Evolutionary conservation across 2,113 vertebrate species (phyloP).

Genomic region (Syngnathus floridae): DNA sequence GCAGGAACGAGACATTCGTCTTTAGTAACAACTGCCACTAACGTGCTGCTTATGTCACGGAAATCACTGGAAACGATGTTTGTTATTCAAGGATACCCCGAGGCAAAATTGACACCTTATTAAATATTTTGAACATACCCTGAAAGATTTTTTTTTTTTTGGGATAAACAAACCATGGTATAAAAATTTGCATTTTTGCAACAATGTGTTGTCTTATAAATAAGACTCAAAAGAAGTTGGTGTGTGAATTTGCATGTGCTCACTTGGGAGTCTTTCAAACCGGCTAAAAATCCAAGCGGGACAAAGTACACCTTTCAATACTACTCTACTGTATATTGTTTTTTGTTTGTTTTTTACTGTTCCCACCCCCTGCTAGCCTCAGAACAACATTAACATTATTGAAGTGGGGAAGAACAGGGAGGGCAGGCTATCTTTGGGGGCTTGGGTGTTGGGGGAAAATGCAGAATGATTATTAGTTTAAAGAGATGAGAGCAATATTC

Average conservation of each 20-base stretch:
- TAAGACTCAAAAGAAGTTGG: slow-evolving; percentile 27
- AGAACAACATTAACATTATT: slow-evolving; percentile 23
- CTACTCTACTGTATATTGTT: slow-evolving; percentile 10
- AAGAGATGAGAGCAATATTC: slow-evolving; percentile 49
- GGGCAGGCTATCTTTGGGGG: slow-evolving; percentile 17
- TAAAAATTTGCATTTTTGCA: slow-evolving; percentile 40
- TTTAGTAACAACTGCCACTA: slow-evolving; percentile 31
- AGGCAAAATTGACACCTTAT: slow-evolving; percentile 40
- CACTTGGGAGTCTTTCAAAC: slow-evolving; percentile 50
- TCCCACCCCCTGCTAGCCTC: slow-evolving; percentile 43
- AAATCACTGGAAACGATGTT: slow-evolving; percentile 47
- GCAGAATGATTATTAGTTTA: slow-evolving; percentile 32
- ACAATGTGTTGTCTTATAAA: slow-evolving; percentile 26
- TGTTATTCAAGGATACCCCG: slow-evolving; percentile 53
- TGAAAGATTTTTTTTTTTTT: slow-evolving; percentile 16
- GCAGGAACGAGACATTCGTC: slow-evolving; percentile 25
- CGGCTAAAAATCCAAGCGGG: slow-evolving; percentile 48
- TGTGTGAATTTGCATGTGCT: slow-evolving; percentile 48
- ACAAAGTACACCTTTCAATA: slow-evolving; percentile 30
- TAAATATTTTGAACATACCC: slow-evolving; percentile 31
- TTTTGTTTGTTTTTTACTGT: slow-evolving; percentile 37
- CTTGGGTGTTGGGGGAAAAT: background rate
- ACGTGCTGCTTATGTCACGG: slow-evolving; percentile 26
- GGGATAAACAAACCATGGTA: slow-evolving; percentile 47
- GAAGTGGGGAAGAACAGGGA: slow-evolving; percentile 26